Evolutionary conservation across 2,113 vertebrate genomes (phyloP).

Genomic region (Glaucomys volans): DNA sequence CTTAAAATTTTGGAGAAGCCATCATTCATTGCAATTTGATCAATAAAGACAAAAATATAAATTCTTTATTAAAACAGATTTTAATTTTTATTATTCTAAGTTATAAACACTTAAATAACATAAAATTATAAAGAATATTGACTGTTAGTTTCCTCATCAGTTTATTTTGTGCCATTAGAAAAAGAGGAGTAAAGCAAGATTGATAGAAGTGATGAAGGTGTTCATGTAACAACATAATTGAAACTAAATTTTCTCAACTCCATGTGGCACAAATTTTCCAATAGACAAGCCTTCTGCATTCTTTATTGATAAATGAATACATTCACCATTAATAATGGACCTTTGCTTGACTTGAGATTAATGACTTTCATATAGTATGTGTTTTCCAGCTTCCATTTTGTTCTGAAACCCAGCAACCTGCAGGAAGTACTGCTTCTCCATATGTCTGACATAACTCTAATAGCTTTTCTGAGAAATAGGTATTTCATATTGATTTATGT

Average conservation of each 20-base stretch:
- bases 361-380: not conserved
- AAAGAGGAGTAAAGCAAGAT: accelerated
- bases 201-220: not conserved
- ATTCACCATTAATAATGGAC: not conserved
- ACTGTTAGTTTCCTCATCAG: not conserved
- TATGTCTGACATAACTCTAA: not conserved
- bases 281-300: not conserved
- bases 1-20: not conserved
- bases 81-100: not conserved
- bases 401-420: not conserved
- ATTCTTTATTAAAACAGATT: not conserved
- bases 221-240: not conserved
- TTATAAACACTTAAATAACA: not conserved
- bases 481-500: not conserved
- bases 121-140: not conserved
- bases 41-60: not conserved
- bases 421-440: not conserved
- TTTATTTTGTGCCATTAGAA: not conserved
- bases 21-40: not conserved
- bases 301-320: not conserved
- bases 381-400: not conserved
- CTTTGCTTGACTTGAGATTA: not conserved
- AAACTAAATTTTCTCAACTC: not conserved
- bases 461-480: not conserved
- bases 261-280: not conserved